Evolutionary conservation across 1,140 invertebrate genomes (phyloP).

Genomic region (Elysia chlorotica): DNA sequence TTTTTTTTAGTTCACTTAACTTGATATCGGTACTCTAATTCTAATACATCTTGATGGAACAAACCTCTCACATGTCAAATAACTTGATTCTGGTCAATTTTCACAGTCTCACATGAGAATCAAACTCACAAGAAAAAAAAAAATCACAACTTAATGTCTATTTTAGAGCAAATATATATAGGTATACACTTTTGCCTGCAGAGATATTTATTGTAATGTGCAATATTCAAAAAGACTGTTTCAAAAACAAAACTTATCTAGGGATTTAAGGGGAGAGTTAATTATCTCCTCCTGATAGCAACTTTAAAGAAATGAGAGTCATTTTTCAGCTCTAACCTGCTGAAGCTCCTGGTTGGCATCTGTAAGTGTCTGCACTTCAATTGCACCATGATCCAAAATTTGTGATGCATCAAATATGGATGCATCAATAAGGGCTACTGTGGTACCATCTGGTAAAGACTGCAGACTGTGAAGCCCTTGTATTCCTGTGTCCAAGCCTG

Average conservation of each 20-base stretch:
- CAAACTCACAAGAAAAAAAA: too few species aligned
- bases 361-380: conserved; percentile 25
- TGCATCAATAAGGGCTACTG: conserved; percentile 31
- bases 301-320: not conserved
- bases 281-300: not conserved
- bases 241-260: not conserved
- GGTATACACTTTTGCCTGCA: too few species aligned
- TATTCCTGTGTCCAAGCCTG: conserved; percentile 18
- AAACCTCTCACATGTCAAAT: too few species aligned
- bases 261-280: not conserved
- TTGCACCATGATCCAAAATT: conserved; percentile 38
- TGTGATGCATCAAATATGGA: conserved; percentile 43
- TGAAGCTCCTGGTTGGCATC: conserved; percentile 15
- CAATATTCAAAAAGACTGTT: not conserved
- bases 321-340: conserved; percentile 1
- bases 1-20: too few species aligned
- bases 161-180: not conserved
- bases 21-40: too few species aligned
- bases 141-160: not conserved
- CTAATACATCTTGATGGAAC: too few species aligned
- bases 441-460: conserved; percentile 37
- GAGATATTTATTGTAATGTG: not conserved
- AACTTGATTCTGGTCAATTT: too few species aligned
- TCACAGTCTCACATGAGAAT: too few species aligned
- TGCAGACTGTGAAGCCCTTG: conserved; percentile 30